Percentiles rank a stretch among this genome's conserved stretches.
phyloP scores from a whole-genome alignment of 2,113 vertebrate species.

The Pteruthius melanotis region DNA sequence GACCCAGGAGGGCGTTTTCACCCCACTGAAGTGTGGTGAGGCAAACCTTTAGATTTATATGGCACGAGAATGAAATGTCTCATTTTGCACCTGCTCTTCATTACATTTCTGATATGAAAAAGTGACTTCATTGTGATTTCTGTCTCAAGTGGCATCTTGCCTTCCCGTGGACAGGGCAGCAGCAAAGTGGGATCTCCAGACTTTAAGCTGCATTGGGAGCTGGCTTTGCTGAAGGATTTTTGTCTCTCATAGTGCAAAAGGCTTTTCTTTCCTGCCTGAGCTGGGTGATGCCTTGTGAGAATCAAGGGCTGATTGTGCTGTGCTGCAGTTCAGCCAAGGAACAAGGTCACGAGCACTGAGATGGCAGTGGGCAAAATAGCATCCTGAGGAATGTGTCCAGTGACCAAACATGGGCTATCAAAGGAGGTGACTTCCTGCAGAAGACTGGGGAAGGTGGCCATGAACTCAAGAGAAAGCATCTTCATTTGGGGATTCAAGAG shows the following conservation, averaged over 20 bases:
- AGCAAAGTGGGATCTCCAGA: background rate
- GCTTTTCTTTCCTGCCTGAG: background rate
- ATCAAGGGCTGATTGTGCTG: background rate
- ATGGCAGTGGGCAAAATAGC: background rate
- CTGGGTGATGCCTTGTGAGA: background rate
- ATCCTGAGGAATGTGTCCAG: background rate
- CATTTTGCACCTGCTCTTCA: background rate
- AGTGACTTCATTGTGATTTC: background rate
- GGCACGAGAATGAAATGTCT: background rate
- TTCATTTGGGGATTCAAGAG: background rate
- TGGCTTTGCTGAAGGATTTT: background rate
- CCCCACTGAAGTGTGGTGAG: too few relatives aligned
- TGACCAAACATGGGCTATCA: background rate
- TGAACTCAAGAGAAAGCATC: background rate
- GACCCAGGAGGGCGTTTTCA: background rate
- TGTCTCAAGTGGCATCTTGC: background rate
- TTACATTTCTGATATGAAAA: background rate
- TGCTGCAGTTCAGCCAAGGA: background rate
- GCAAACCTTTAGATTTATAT: background rate
- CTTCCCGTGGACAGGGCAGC: background rate
- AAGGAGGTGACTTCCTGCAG: background rate
- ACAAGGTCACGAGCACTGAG: background rate
- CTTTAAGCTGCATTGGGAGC: background rate
- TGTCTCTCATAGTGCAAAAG: background rate
- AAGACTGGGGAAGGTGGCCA: rapidly evolving